Evolutionary conservation across 2,797 vertebrate genomes (phyloP).

Genomic region (Peromyscus eremicus): DNA sequence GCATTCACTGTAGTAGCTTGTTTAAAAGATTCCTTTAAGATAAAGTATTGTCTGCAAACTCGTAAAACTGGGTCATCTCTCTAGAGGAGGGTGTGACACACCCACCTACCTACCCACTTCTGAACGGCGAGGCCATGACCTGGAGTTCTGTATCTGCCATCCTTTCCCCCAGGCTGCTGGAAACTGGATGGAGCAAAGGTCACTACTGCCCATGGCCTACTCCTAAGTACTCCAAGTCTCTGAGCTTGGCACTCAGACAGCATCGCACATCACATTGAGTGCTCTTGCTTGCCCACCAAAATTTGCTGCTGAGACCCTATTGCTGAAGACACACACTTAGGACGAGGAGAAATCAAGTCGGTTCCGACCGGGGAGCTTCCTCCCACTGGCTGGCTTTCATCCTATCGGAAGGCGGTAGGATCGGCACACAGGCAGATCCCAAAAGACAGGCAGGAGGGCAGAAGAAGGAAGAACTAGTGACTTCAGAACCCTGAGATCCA

Average conservation of each 20-base stretch:
- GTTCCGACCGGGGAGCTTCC: background rate
- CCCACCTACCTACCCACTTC: background rate
- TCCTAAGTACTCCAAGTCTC: background rate
- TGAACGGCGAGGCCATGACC: background rate
- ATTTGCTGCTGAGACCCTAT: background rate
- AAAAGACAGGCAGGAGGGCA: slow-evolving; percentile 42
- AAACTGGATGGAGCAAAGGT: background rate
- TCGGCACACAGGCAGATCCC: slow-evolving; percentile 41
- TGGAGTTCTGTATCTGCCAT: background rate
- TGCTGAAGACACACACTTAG: background rate
- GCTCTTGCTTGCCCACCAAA: background rate
- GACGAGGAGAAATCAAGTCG: background rate
- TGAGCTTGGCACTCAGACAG: too few species aligned
- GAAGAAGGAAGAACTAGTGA: slow-evolving; percentile 65
- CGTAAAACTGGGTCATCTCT: slow-evolving; percentile 38
- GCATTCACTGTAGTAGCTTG: slow-evolving; percentile 58
- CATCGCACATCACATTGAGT: background rate
- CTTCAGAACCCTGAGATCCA: slow-evolving; percentile 54
- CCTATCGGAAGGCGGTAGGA: background rate
- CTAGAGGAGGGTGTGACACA: background rate
- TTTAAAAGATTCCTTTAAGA: slow-evolving; percentile 34
- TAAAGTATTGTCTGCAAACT: background rate
- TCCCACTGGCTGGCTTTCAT: background rate
- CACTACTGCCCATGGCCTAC: background rate
- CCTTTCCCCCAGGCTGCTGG: background rate